These are phyloP conservation scores for Blastobasis lacticolella DNA, from an alignment of 2,888 invertebrate species.

Conservation along the genomic window DNA sequence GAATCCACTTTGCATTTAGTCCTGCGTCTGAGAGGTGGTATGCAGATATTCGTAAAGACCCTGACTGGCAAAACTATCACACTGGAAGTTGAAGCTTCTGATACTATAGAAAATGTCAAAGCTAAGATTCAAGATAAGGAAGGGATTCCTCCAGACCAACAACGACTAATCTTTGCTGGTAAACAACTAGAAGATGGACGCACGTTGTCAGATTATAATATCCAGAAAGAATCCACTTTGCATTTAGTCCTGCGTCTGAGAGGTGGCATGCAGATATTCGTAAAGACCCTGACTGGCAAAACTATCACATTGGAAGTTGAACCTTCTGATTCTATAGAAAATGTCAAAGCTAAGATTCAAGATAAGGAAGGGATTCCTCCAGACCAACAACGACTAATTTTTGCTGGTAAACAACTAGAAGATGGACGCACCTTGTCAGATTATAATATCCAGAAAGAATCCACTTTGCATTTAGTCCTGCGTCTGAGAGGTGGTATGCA, in stretches of 20 bases:
- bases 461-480: constrained; percentile 32
- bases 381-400: constrained; percentile 27
- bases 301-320: constrained; percentile 29
- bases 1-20: constrained; percentile 37
- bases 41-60: constrained; percentile 40
- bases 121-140: constrained; percentile 31
- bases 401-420: constrained; percentile 31
- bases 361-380: constrained; percentile 31
- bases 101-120: constrained; percentile 30
- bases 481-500: constrained; percentile 38
- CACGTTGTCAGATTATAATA: constrained; percentile 34
- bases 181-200: constrained; percentile 37
- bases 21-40: constrained; percentile 34
- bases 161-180: constrained; percentile 26
- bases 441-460: constrained; percentile 37
- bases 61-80: constrained; percentile 33
- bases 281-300: constrained; percentile 32
- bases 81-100: constrained; percentile 24
- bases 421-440: constrained; percentile 36
- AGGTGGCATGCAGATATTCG: constrained; percentile 45
- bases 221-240: constrained; percentile 36
- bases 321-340: constrained; percentile 29
- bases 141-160: constrained; percentile 31
- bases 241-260: constrained; percentile 30
- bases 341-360: constrained; percentile 29